Base-by-base conservation (phyloP, 2,797 vertebrate species). In the Acanthiza pusilla region DNA sequence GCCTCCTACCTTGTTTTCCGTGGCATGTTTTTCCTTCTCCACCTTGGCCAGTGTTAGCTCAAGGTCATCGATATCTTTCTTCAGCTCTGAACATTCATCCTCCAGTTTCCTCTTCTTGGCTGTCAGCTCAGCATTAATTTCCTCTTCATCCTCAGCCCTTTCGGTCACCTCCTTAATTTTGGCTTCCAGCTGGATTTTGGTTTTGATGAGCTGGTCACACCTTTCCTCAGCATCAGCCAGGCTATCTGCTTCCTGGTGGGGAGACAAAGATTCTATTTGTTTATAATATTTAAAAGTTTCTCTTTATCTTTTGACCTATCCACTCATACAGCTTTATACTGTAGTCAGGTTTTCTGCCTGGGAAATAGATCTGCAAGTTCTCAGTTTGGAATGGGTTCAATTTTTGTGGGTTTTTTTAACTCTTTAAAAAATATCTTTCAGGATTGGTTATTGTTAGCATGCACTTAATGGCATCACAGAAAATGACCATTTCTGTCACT, bases 131-230 rank as follows among this genome's bases (percentile, higher is more conserved):
- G 97, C 98, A 21, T 98, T 98, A 32, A 98, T 97, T 92, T 98
- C 98, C 68, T 98, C 98, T 67, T 98, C 98, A 5, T 98, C 98
- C 58, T 98, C 98, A 2, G 98, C 93, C 63, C 98, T 97, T 91
- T 98, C 98, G 0, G 97, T 98, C 14, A 98, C 57, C 47, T 98
- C 98, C 51, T 98, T 98, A 50, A 98, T 79, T 92, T 98, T 98
- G 62, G 98, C 98, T 72, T 98, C 98, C 36, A 98, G 87, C 45
- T 98, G 98, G 81, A 99, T 98, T 97, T 98, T 99, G 73, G 95
- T 98, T 97, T 98, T 99, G 47, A 98, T 98, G 40, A 98, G 80
- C 30, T 98, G 98, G 30, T 98, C 98, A 45, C 98, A 98, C 30
- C 98, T 95, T 89, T 61, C 77, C 34, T 80, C 65, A 50, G 77